Evolutionary conservation across 2,797 vertebrate genomes (phyloP).

Genomic region (Acanthiza pusilla): DNA sequence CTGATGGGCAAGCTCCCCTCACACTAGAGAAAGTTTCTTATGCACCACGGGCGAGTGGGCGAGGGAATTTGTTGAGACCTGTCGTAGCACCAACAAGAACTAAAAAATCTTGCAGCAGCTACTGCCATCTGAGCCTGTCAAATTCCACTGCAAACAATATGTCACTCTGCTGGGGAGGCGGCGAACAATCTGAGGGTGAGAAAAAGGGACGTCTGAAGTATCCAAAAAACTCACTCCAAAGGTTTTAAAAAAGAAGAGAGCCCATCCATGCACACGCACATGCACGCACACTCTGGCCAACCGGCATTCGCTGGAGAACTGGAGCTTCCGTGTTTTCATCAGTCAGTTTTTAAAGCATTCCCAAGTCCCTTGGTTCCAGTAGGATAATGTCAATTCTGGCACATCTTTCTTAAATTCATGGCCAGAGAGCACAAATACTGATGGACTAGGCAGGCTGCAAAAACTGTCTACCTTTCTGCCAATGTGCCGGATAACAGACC

Average conservation of each 20-base stretch:
- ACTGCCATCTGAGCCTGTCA: slow-evolving; percentile 70
- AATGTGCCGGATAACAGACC: background rate
- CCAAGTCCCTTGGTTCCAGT: background rate
- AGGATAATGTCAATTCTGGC: slow-evolving; percentile 23
- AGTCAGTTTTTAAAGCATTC: slow-evolving; percentile 37
- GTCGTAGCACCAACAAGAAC: slow-evolving; percentile 69
- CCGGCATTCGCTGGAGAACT: background rate
- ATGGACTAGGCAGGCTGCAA: background rate
- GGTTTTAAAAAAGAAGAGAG: slow-evolving; percentile 48
- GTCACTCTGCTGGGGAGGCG: slow-evolving; percentile 67
- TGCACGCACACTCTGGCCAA: background rate
- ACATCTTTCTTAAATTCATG: background rate
- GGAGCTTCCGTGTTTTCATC: slow-evolving; percentile 33
- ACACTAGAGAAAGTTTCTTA: slow-evolving; percentile 45
- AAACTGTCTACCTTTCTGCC: background rate
- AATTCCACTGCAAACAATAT: slow-evolving; percentile 69
- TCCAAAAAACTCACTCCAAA: slow-evolving; percentile 62
- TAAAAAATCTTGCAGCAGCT: slow-evolving; percentile 69
- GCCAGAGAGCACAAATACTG: background rate
- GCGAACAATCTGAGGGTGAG: slow-evolving; percentile 59
- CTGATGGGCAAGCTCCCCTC: slow-evolving; percentile 54
- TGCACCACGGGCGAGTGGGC: slow-evolving; percentile 62
- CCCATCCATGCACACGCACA: background rate
- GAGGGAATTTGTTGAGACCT: slow-evolving; percentile 70
- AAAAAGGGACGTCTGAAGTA: slow-evolving; percentile 62